These are phyloP conservation scores for Rostratula benghalensis DNA, from an alignment of 2,113 vertebrate species.

Conservation along the genomic window DNA sequence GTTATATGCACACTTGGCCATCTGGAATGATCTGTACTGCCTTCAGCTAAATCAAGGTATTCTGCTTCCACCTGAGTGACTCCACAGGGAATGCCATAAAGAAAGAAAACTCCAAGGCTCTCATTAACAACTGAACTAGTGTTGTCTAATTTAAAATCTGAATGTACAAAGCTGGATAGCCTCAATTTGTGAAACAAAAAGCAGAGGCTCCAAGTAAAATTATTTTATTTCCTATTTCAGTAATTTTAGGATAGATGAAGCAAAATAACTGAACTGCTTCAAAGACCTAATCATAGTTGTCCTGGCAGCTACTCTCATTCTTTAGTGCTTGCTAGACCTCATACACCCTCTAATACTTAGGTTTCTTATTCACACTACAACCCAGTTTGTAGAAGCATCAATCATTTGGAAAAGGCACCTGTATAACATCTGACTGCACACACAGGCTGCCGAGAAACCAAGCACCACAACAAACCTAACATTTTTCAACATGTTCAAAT, in stretches of 20 bases:
- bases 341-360: background rate
- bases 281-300: background rate
- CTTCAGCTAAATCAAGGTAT: background rate
- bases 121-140: background rate
- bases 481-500: background rate
- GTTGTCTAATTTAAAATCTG: background rate
- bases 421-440: background rate
- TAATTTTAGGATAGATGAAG: background rate
- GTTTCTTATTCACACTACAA: background rate
- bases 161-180: background rate
- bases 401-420: background rate
- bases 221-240: background rate
- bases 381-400: background rate
- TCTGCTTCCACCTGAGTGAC: background rate
- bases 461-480: background rate
- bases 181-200: background rate
- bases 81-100: background rate
- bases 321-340: background rate
- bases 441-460: background rate
- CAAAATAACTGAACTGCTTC: background rate
- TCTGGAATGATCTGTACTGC: background rate
- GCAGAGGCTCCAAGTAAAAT: background rate
- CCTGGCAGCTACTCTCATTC: background rate
- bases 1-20: background rate
- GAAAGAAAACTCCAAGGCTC: background rate